A percentile compares a stretch with the other conserved stretches of the same genome.
Evolutionary conservation across 2,797 vertebrate genomes (phyloP).

Genomic region (Nyctibius grandis): DNA sequence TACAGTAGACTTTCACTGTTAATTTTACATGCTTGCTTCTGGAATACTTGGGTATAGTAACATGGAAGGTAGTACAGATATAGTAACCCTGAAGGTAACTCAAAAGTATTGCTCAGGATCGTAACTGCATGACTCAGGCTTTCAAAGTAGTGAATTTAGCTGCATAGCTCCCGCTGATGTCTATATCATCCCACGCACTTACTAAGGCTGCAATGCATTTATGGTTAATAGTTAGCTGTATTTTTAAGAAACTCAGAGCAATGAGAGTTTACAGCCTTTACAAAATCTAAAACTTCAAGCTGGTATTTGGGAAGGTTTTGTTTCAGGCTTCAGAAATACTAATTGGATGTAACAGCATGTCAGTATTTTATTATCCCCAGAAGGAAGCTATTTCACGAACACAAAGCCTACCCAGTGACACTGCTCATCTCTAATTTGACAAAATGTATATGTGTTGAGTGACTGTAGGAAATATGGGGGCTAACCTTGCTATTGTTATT

Average conservation of each 20-base stretch:
- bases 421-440: slow-evolving; percentile 10
- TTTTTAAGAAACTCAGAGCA: neutral
- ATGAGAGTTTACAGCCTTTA: neutral
- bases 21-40: neutral
- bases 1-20: neutral
- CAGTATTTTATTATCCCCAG: slow-evolving; percentile 44
- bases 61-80: neutral
- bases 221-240: slow-evolving; percentile 11
- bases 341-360: slow-evolving; percentile 11
- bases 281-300: neutral
- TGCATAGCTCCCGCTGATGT: slow-evolving; percentile 37
- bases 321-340: slow-evolving; percentile 14
- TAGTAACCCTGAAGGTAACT: slow-evolving; percentile 16
- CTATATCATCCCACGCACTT: neutral
- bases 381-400: slow-evolving; percentile 47
- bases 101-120: neutral
- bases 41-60: neutral
- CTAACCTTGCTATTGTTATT: slow-evolving; percentile 5
- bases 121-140: slow-evolving; percentile 45
- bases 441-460: slow-evolving; percentile 30
- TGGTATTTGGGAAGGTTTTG: slow-evolving; percentile 8
- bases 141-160: slow-evolving; percentile 23
- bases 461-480: neutral
- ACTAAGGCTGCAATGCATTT: neutral
- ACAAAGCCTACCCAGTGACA: neutral